Base-by-base conservation (phyloP, 2,888 invertebrate species). In the Drosophila phalerata region DNA sequence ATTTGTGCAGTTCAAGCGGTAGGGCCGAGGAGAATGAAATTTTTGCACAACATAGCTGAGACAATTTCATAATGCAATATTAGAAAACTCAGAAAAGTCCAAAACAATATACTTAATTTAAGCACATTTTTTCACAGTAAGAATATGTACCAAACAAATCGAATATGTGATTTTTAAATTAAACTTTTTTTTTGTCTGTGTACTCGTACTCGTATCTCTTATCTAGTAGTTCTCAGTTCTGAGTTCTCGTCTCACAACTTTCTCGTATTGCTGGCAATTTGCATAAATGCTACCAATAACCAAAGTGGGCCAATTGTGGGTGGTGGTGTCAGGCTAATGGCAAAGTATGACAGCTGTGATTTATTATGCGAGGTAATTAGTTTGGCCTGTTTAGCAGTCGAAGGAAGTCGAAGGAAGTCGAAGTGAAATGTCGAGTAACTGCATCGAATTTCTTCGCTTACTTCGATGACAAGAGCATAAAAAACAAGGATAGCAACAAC, bases 361-460 rank as follows among this genome's bases (percentile, higher is more conserved):
- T 85, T 85, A 85, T 85, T 84, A 85, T 85, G 81, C 75, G 72
- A 67, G 71, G 84, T 83, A 85, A 85, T 85, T 85, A 85, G 86
- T 88, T 85, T 85, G 88, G 78, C 85, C 88, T 84, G 78, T 57
- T 85, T 87, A 83, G 77, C 81, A 67, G 57, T 51, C 34, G 60
- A 63, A 63, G 71, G 51, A 68, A 64, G 25, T 25, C 25, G n/a
- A n/a, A n/a, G n/a, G n/a, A 22, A 22, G 22, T 28, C 28, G 28
- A 28, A 28, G 79, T 64, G 28, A 58, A 17, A 28, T 11, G 42
- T 43, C 43, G 11, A 32, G 48, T 15, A 62, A 69, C 34, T 81
- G 85, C 82, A 81, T 85, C 64, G 85, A 77, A 73, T 77, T 85
- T 69, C 78, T 66, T 69, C 25, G 62, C 52, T 30, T 37, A 48